phyloP scores from a whole-genome alignment of 2,888 invertebrate genomes.

The Eurois occulta region DNA sequence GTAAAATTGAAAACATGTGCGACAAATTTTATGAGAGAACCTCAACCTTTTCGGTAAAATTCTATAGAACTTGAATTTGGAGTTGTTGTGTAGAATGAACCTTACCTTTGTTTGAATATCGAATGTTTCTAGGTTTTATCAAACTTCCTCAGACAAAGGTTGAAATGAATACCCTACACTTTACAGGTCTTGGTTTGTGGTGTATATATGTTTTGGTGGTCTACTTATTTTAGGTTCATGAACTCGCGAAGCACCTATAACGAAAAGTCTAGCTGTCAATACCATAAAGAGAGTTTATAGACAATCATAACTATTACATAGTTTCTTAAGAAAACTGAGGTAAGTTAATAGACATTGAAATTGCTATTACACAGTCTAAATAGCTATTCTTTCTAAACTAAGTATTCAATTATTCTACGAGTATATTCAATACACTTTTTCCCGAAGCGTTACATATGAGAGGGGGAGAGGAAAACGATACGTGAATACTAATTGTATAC shows the following conservation, averaged over 20 bases:
- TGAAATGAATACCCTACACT: background rate
- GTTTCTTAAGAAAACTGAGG: background rate
- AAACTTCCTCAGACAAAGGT: background rate
- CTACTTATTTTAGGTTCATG: background rate
- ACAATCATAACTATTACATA: background rate
- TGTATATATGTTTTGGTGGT: background rate
- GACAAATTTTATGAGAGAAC: background rate
- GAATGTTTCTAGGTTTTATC: background rate
- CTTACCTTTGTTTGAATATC: background rate
- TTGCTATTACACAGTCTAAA: background rate
- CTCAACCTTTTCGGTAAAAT: slow-evolving; percentile 10
- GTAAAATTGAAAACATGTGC: slow-evolving; percentile 41
- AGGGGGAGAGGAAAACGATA: background rate
- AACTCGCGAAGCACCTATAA: background rate
- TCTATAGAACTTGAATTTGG: background rate
- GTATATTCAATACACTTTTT: background rate
- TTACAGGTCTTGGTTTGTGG: background rate
- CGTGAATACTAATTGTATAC: slow-evolving; percentile 29
- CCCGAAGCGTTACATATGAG: background rate
- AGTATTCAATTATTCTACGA: slow-evolving; percentile 9
- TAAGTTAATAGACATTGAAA: background rate
- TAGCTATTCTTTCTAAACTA: background rate
- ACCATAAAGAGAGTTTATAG: background rate
- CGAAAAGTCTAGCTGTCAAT: background rate
- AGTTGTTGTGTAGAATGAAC: background rate